Evolutionary conservation across 2,888 invertebrate genomes (phyloP).

Genomic region (Dicycla oo): DNA sequence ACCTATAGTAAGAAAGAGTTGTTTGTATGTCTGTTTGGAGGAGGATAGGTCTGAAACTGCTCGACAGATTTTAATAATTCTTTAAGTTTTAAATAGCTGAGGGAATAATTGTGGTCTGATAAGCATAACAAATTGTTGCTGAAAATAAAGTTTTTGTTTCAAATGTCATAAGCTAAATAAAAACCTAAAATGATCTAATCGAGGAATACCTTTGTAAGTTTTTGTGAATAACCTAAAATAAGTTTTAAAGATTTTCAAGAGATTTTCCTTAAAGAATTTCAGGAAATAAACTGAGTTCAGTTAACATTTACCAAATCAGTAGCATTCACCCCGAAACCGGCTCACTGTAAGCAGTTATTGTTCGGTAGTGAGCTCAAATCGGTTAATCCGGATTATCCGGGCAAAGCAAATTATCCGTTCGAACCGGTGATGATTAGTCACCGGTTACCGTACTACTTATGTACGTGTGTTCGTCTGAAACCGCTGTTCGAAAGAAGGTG

Average conservation of each 20-base stretch:
- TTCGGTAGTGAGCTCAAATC: slow-evolving; percentile 54
- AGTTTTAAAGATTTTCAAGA: not conserved
- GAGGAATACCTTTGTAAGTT: not conserved
- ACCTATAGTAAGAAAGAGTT: not conserved
- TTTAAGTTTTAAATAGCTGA: not conserved
- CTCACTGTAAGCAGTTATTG: slow-evolving; percentile 58
- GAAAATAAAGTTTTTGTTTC: not conserved
- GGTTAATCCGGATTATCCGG: slow-evolving; percentile 64
- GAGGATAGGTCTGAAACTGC: not conserved
- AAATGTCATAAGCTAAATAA: not conserved
- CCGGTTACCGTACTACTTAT: slow-evolving; percentile 29
- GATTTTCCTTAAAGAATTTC: not conserved
- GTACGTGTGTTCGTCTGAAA: slow-evolving; percentile 14
- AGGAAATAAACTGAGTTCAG: not conserved
- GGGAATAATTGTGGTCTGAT: not conserved
- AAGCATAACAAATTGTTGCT: not conserved
- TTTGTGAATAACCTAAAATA: not conserved
- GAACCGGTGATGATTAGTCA: slow-evolving; percentile 47
- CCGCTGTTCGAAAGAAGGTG: not conserved
- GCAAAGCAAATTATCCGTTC: slow-evolving; percentile 59
- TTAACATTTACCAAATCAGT: slow-evolving; percentile 17
- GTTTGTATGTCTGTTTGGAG: not conserved
- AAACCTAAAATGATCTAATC: not conserved
- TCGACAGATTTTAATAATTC: not conserved
- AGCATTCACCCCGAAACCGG: slow-evolving; percentile 29